Percentiles rank a stretch among this genome's conserved stretches.
Conservation (phyloP, 2,888 invertebrate species). For the Volucella zonaria region DNA sequence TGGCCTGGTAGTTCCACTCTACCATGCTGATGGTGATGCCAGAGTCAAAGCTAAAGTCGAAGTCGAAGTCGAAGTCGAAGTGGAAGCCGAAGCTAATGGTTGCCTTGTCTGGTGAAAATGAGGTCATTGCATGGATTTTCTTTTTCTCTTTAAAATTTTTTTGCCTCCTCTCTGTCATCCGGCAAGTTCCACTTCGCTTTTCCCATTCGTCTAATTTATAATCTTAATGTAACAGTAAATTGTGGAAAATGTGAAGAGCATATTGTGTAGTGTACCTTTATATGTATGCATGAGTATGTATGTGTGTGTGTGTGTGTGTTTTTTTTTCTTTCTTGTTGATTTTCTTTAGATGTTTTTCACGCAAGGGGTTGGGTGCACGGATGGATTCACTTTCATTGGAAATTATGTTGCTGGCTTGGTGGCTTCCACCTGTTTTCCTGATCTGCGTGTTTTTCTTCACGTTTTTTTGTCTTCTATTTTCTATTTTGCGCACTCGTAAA, state of each 20-base stretch:
- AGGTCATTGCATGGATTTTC: conserved; percentile 65
- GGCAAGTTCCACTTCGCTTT: conserved; percentile 63
- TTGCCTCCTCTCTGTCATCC: conserved; percentile 33
- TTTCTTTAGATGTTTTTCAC: neutral
- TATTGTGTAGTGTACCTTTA: too few species aligned
- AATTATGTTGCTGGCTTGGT: conserved; percentile 65
- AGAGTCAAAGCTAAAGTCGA: conserved; percentile 1
- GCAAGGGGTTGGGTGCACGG: conserved; percentile 6
- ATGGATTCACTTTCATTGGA: conserved; percentile 71
- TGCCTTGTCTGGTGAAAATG: conserved; percentile 72
- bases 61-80: neutral
- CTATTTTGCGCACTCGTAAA: conserved; percentile 37
- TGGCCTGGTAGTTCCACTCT: neutral
- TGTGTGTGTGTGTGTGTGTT: neutral
- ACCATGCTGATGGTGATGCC: neutral
- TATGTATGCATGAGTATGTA: too few species aligned
- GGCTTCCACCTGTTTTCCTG: conserved; percentile 70
- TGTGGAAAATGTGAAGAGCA: conserved; percentile 64
- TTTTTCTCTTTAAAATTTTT: conserved; percentile 31
- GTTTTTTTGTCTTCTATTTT: conserved; percentile 28
- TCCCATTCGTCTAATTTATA: conserved; percentile 65
- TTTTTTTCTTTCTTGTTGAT: neutral
- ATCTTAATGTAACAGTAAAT: conserved; percentile 72
- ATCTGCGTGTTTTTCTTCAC: conserved; percentile 63
- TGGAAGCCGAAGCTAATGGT: conserved; percentile 20